These are phyloP conservation scores for Paralvinella palmiformis DNA, from an alignment of 1,140 invertebrate species.

Conservation along the genomic window DNA sequence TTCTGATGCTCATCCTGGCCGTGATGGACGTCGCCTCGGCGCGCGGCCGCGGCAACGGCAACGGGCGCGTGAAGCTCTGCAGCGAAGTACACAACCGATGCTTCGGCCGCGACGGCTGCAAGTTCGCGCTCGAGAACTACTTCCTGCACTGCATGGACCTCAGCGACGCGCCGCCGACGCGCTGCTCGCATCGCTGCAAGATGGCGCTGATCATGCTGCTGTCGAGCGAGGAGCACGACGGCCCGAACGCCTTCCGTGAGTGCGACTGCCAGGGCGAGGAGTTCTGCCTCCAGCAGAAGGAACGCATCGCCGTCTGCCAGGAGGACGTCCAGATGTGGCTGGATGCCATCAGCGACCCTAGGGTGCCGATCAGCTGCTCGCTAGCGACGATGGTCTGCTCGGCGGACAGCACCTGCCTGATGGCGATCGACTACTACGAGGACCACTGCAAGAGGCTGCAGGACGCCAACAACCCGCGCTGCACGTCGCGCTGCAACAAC, in stretches of 20 bases:
- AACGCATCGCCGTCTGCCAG: slow-evolving; percentile 30
- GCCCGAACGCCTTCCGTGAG: slow-evolving; percentile 32
- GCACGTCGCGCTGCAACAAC: slow-evolving; percentile 34
- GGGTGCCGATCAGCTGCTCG: slow-evolving; percentile 27
- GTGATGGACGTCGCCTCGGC: too few species aligned
- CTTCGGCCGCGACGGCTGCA: background rate
- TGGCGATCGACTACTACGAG: slow-evolving; percentile 33
- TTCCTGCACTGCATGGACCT: background rate
- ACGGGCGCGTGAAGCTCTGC: background rate
- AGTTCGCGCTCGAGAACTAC: slow-evolving; percentile 2
- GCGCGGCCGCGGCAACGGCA: too few species aligned
- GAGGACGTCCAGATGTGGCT: slow-evolving; percentile 27
- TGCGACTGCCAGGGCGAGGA: slow-evolving; percentile 32
- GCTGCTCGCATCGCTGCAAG: background rate
- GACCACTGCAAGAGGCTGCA: slow-evolving; percentile 25
- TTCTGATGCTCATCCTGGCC: too few species aligned
- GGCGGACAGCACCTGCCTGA: slow-evolving; percentile 38
- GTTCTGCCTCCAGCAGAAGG: slow-evolving; percentile 27
- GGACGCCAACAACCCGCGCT: slow-evolving; percentile 22
- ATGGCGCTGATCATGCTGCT: slow-evolving; percentile 2
- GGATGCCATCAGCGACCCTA: slow-evolving; percentile 22
- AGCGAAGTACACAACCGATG: background rate
- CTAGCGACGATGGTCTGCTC: slow-evolving; percentile 37
- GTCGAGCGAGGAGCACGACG: background rate
- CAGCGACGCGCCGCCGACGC: background rate